Percentiles rank a stretch among this genome's conserved stretches.
phyloP scores from a whole-genome alignment of 2,797 vertebrate species.

The Tympanoctomys barrerae region DNA sequence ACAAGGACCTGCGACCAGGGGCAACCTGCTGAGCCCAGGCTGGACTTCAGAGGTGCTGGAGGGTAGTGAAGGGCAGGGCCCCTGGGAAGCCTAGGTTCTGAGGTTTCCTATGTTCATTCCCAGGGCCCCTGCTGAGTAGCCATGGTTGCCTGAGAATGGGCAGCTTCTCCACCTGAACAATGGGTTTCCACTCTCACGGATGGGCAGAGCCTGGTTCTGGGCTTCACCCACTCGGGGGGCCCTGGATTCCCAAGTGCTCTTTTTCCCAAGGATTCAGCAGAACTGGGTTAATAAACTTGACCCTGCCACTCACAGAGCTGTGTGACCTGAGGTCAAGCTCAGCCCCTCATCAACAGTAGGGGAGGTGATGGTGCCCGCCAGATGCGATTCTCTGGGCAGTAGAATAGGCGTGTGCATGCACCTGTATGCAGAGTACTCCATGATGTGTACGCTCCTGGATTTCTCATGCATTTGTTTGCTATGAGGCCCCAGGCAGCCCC shows the following conservation, averaged over 20 bases:
- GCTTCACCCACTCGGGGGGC: not conserved
- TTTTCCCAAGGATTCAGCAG: not conserved
- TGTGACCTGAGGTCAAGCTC: accelerated
- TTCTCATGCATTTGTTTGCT: not conserved
- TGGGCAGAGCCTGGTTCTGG: accelerated
- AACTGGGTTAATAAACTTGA: not conserved
- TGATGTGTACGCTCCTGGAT: accelerated
- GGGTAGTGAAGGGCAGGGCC: accelerated
- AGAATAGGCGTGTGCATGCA: accelerated
- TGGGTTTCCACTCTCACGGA: not conserved
- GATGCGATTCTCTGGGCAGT: accelerated
- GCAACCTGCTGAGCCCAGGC: not conserved
- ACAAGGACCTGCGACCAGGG: not conserved
- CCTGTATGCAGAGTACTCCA: accelerated
- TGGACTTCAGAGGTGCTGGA: not conserved
- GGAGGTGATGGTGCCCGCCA: not conserved
- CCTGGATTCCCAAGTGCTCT: not conserved
- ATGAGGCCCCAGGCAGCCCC: not conserved
- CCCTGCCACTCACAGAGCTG: not conserved
- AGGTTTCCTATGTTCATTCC: not conserved
- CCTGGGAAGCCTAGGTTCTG: too few relatives aligned
- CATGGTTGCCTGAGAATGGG: too few relatives aligned
- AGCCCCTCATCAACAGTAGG: not conserved
- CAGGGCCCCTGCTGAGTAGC: not conserved
- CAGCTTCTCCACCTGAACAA: not conserved